Evolutionary conservation across 2,888 invertebrate genomes (phyloP), one percentile per base, ranked within the genome.

Genomic region (Ophioninae sp.): DNA sequence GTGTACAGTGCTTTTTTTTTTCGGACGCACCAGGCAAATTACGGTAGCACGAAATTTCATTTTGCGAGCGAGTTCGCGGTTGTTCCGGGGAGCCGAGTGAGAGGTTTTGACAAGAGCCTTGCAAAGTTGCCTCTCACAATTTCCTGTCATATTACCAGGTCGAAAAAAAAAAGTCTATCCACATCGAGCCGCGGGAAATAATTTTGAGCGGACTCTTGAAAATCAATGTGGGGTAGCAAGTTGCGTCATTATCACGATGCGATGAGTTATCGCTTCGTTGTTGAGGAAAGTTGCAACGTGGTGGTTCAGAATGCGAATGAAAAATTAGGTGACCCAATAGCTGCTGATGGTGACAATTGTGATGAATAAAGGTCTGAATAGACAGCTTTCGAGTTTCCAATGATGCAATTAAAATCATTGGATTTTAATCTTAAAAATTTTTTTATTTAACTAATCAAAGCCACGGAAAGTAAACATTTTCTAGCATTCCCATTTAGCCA

Each of bases 31-130:
- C 75, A 78, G 56, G 68, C 67, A 82, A 84, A 84, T 82, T 84
- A 78, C 80, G 67, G 72, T 37, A 72, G 72, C 72, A 59, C 75
- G 80, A 84, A 85, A 85, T 82, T 84, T 80, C 64, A 80, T 84
- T 82, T 84, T 67, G 75, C 78, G 44, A 72, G 64, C 78, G 78
- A 75, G 44, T 73, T 81, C 68, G 65, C 56, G 44, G 71, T 64
- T 17, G 73, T 44, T 67, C 20, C 44, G 61, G 59, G 7, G 20
- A 77, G 61, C 30, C 6, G 37, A 68, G 44, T 17, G 68, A 44
- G 51, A 63, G 75, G 30, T 37, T 58, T 58, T 10, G 7, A 44
- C 44, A 51, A 10, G 10, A 41, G 63, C n/a, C 41, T 30, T 39
- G 63, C 23, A 17, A 37, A 72, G 39, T 20, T 13, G 20, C 9